Percentiles rank a stretch among this genome's conserved stretches.
phyloP scores from a whole-genome alignment of 2,113 vertebrate species.

The Hemibagrus wyckioides region DNA sequence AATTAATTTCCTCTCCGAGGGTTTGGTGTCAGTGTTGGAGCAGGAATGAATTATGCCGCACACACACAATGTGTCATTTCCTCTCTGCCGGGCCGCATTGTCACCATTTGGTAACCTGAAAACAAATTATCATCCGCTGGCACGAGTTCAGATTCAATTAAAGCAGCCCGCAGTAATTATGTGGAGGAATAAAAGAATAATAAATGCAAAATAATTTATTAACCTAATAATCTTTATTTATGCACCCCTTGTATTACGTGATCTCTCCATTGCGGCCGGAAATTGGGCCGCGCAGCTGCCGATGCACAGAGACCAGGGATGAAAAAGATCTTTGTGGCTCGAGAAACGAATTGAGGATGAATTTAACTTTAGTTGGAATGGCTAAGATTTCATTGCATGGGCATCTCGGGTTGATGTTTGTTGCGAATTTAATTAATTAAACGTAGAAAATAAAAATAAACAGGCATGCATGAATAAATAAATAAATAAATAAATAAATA shows the following conservation, averaged over 20 bases:
- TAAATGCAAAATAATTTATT: constrained; percentile 98
- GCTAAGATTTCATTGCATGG: not conserved
- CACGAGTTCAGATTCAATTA: constrained; percentile 97
- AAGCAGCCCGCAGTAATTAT: constrained; percentile 92
- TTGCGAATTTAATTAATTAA: too few relatives aligned
- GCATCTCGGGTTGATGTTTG: too few relatives aligned
- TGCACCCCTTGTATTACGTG: constrained; percentile 82
- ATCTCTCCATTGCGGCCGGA: constrained; percentile 78
- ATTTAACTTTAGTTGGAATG: not conserved
- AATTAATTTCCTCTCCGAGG: constrained; percentile 77
- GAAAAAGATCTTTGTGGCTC: constrained; percentile 16
- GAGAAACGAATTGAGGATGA: constrained; percentile 12
- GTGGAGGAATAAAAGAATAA: constrained; percentile 93
- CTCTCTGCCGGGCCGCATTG: constrained; percentile 89
- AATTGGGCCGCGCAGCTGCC: constrained; percentile 40
- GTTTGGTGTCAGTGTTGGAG: constrained; percentile 70
- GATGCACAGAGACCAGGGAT: not conserved
- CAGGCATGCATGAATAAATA: not conserved
- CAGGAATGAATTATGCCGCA: constrained; percentile 73
- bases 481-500: not conserved
- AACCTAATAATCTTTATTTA: constrained; percentile 98
- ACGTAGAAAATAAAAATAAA: not conserved
- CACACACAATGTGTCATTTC: constrained; percentile 76
- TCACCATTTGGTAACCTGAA: constrained; percentile 94
- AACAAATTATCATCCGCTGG: constrained; percentile 97